A percentile compares a stretch with the other conserved stretches of the same genome.
phyloP scores from a whole-genome alignment of 2,888 invertebrate genomes.

The Macrosiphum euphorbiae region DNA sequence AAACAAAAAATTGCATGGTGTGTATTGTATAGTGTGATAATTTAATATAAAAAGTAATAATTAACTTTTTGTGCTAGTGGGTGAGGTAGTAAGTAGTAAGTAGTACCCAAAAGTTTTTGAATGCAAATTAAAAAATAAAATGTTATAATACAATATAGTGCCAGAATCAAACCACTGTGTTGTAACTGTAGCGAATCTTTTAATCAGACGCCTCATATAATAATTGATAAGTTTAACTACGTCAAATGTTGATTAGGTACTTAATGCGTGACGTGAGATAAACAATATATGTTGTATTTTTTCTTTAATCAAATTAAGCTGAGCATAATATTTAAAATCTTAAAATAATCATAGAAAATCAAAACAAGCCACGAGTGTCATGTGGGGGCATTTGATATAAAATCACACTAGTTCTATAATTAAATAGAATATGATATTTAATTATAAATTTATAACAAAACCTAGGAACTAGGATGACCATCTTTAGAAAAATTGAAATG shows the following conservation, averaged over 20 bases:
- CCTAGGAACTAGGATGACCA: background rate
- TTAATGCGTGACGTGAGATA: background rate
- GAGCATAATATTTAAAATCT: background rate
- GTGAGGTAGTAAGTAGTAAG: background rate
- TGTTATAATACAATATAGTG: background rate
- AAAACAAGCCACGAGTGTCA: background rate
- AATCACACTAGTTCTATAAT: background rate
- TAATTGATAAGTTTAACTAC: background rate
- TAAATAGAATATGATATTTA: background rate
- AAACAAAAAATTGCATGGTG: background rate
- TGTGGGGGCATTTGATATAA: background rate
- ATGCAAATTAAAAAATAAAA: background rate
- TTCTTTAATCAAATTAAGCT: background rate
- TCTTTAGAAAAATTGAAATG: background rate
- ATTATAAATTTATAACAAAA: background rate
- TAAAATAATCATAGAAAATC: background rate
- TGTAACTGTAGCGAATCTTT: background rate
- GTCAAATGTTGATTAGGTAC: background rate
- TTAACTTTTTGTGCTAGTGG: background rate
- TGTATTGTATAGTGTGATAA: background rate
- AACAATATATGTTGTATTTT: background rate
- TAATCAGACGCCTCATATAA: background rate
- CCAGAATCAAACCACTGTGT: background rate
- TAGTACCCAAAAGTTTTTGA: background rate
- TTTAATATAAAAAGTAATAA: background rate